Percentiles rank a stretch among this genome's conserved stretches.
These are phyloP conservation scores for Epizoanthus scotinus DNA, from an alignment of 92 coral and sea anemone genomes.

Conservation along the genomic window DNA sequence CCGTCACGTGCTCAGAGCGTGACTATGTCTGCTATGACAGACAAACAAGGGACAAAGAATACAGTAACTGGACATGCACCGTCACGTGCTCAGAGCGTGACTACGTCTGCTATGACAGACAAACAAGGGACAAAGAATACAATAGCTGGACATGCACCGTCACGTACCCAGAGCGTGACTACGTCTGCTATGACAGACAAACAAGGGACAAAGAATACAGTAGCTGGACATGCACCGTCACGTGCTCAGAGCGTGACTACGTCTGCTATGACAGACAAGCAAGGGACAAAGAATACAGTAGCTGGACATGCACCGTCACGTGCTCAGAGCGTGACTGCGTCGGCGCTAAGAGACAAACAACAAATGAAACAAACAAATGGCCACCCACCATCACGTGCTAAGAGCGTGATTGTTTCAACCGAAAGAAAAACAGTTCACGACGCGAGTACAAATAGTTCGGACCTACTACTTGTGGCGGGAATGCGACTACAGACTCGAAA, in stretches of 20 bases:
- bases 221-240: not conserved
- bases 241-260: constrained; percentile 15
- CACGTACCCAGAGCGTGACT: not conserved
- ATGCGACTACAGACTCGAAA: constrained; percentile 11
- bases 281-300: not conserved
- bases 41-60: not conserved
- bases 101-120: not conserved
- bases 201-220: not conserved
- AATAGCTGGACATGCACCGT: not conserved
- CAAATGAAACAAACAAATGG: not conserved
- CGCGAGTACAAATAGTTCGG: not conserved
- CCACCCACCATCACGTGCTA: constrained; percentile 5
- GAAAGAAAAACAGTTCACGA: not conserved
- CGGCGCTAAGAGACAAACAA: not conserved
- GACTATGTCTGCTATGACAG: not conserved
- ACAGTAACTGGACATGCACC: not conserved
- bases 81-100: not conserved
- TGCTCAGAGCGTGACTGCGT: constrained; percentile 17
- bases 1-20: not conserved
- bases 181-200: not conserved
- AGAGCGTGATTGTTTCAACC: constrained; percentile 20
- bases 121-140: not conserved
- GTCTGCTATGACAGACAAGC: not conserved
- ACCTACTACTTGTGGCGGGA: constrained; percentile 16
- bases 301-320: not conserved